Evolutionary conservation across 2,888 invertebrate species (phyloP).

Genomic region (Melanophora roralis): DNA sequence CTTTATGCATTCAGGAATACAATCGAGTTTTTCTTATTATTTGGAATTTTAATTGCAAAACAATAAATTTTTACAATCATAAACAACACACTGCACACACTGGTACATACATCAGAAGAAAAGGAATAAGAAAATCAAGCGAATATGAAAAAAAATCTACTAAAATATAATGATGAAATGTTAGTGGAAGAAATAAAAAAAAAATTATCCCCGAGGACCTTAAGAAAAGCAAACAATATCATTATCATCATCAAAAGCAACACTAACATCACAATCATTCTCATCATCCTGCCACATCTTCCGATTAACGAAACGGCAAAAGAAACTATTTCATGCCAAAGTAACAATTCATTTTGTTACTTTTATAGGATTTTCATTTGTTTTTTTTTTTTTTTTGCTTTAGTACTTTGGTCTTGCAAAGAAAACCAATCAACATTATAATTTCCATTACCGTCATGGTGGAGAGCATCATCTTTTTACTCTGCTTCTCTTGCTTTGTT

Average conservation of each 20-base stretch:
- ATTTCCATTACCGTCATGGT: slow-evolving; percentile 65
- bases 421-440: slow-evolving; percentile 67
- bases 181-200: slow-evolving; percentile 1
- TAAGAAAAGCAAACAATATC: slow-evolving; percentile 40
- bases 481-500: background rate
- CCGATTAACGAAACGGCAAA: background rate
- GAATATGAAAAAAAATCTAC: background rate
- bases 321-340: slow-evolving; percentile 53
- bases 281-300: slow-evolving; percentile 2
- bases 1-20: background rate
- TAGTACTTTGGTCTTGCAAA: slow-evolving; percentile 8
- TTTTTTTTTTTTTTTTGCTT: slow-evolving; percentile 12
- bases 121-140: background rate
- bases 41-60: slow-evolving; percentile 62
- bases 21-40: slow-evolving; percentile 34
- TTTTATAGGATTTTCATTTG: slow-evolving; percentile 17
- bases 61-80: slow-evolving; percentile 61
- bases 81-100: slow-evolving; percentile 36
- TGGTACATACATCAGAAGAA: background rate
- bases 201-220: slow-evolving; percentile 53
- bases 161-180: slow-evolving; percentile 29
- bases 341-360: slow-evolving; percentile 50
- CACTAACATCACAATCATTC: background rate
- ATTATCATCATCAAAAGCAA: background rate
- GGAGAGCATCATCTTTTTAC: slow-evolving; percentile 38